Conservation (phyloP, 2,113 vertebrate species). For the Pollimyrus isidori region DNA sequence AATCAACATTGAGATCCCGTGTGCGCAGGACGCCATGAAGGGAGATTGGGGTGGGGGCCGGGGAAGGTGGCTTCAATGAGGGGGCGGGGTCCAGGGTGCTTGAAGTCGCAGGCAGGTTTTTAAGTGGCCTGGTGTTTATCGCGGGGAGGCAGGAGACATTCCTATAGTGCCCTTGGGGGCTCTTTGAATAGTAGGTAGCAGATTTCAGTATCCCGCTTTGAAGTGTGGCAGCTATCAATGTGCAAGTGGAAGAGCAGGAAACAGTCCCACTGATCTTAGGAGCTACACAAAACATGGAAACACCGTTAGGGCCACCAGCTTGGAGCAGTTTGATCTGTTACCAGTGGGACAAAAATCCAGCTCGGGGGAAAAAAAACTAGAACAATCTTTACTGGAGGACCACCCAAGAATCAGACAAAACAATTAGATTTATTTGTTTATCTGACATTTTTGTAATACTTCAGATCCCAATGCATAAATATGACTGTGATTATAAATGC, state of each 20-base stretch:
- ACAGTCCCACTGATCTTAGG: neutral
- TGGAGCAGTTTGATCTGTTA: neutral
- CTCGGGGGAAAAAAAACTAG: slow-evolving; percentile 8
- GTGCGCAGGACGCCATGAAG: no score
- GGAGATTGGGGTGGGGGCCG: neutral
- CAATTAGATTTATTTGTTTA: slow-evolving; percentile 31
- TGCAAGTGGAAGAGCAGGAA: neutral
- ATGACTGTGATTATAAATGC: neutral
- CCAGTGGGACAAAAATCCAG: neutral
- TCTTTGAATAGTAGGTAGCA: neutral
- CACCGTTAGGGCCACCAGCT: neutral
- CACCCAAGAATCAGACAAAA: slow-evolving; percentile 36
- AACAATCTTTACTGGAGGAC: slow-evolving; percentile 26
- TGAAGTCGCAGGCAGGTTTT: neutral
- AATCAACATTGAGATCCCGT: neutral
- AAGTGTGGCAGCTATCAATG: neutral
- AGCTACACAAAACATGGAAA: neutral
- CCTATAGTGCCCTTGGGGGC: neutral
- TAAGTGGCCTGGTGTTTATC: slow-evolving; percentile 5
- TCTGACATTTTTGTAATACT: slow-evolving; percentile 31
- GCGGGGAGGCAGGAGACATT: neutral
- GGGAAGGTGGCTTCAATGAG: neutral
- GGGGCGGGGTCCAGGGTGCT: neutral
- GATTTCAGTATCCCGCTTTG: neutral
- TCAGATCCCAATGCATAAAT: neutral